Conservation (phyloP, 2,888 invertebrate genomes). For the Folsomia candida region DNA sequence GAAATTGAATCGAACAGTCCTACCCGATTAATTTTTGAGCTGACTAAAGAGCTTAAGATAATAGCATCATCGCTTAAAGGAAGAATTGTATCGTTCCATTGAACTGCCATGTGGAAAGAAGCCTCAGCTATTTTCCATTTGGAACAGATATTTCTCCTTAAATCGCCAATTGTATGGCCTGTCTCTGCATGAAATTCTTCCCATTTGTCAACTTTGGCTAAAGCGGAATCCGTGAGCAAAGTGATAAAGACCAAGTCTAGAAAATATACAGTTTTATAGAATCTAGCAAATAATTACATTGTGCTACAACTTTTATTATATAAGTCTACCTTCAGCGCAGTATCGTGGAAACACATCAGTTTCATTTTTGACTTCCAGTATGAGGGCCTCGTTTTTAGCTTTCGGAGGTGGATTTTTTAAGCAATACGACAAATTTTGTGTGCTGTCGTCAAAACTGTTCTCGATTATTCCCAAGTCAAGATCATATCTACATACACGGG, state of each 20-base stretch:
- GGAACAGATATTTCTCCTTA: constrained; percentile 11
- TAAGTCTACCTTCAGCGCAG: background rate
- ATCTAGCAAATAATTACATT: background rate
- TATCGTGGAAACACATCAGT: background rate
- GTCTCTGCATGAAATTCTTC: constrained; percentile 21
- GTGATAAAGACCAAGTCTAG: constrained; percentile 27
- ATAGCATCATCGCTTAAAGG: background rate
- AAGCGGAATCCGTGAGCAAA: constrained; percentile 7
- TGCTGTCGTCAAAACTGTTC: constrained; percentile 65
- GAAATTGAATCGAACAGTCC: background rate
- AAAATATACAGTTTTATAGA: too few species aligned
- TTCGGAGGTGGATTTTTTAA: constrained; percentile 53
- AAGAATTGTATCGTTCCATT: background rate
- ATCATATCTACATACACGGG: constrained; percentile 69
- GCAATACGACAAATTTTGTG: constrained; percentile 54
- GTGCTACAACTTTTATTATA: background rate
- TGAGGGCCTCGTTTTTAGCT: constrained; percentile 60
- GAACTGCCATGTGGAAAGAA: background rate
- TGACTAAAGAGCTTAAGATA: background rate
- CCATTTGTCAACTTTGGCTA: constrained; percentile 10
- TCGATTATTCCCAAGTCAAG: constrained; percentile 64
- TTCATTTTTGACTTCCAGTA: constrained; percentile 60
- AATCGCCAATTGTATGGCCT: background rate
- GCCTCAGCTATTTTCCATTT: background rate
- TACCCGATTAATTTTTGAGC: background rate